Percentiles rank a stretch among this genome's conserved stretches.
These are phyloP conservation scores for Deilephila elpenor DNA, from an alignment of 2,888 invertebrate genomes.

Conservation along the genomic window DNA sequence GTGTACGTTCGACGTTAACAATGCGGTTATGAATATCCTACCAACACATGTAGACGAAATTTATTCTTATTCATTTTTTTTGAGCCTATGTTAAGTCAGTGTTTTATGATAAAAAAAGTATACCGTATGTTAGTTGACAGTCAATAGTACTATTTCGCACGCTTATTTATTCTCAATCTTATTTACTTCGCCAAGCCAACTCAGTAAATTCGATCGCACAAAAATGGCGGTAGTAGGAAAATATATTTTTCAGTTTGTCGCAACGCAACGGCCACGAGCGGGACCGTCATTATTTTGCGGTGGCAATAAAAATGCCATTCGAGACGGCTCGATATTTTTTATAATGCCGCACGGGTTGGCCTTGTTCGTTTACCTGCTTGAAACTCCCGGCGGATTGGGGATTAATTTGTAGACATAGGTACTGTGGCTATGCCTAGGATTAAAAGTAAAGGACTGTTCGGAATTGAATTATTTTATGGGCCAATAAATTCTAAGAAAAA, in stretches of 20 bases:
- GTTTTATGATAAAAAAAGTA: too few relatives aligned
- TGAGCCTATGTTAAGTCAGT: too few relatives aligned
- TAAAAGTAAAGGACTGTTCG: neutral
- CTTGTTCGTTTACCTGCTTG: conserved; percentile 31
- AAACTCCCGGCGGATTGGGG: conserved; percentile 9
- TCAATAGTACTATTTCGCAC: too few relatives aligned
- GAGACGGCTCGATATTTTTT: conserved; percentile 59
- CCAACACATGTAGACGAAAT: too few relatives aligned
- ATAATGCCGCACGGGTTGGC: conserved; percentile 44
- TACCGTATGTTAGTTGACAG: too few relatives aligned
- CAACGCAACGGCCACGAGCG: conserved; percentile 46
- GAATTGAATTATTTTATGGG: neutral
- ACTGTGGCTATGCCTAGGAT: neutral
- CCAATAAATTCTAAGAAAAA: neutral
- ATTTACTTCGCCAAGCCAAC: neutral
- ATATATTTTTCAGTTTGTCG: conserved; percentile 28
- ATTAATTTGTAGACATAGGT: conserved; percentile 5
- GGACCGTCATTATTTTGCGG: conserved; percentile 64
- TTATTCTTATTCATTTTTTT: too few relatives aligned
- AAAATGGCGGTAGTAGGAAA: conserved; percentile 16
- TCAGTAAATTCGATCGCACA: neutral
- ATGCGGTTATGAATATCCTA: too few relatives aligned
- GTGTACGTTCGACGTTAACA: too few relatives aligned
- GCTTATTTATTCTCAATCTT: too few relatives aligned
- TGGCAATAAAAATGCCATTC: conserved; percentile 65